A percentile compares a stretch with the other conserved stretches of the same genome.
Evolutionary conservation across 2,888 invertebrate genomes (phyloP).

Genomic region (Ashinkailepas kermadecensis): DNA sequence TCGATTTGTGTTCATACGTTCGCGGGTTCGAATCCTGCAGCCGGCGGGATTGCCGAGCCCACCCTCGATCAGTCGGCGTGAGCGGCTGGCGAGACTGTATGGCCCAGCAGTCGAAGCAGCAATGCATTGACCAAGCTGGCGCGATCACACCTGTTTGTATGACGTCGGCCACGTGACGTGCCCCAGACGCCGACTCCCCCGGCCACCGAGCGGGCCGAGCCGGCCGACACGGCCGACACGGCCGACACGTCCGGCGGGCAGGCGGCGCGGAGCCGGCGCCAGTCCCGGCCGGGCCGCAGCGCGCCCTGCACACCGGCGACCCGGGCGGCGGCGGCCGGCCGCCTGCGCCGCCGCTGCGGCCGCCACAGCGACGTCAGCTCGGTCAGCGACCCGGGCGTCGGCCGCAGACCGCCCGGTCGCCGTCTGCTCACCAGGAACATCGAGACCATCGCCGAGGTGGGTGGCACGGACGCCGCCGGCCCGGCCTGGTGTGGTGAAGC

Average conservation of each 20-base stretch:
- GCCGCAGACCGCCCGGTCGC: not conserved
- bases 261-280: too few relatives aligned
- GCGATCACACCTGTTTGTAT: too few relatives aligned
- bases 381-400: not conserved
- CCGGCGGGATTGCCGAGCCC: too few relatives aligned
- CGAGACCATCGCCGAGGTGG: conserved; percentile 16
- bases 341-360: not conserved
- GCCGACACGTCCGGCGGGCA: not conserved
- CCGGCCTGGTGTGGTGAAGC: too few relatives aligned
- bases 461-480: not conserved
- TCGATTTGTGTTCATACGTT: too few relatives aligned
- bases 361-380: not conserved
- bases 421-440: conserved; percentile 13
- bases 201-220: not conserved
- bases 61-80: too few relatives aligned
- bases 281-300: not conserved
- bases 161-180: not conserved
- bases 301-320: not conserved
- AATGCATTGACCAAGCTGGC: too few relatives aligned
- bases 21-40: too few relatives aligned
- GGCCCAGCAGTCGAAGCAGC: too few relatives aligned
- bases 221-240: not conserved
- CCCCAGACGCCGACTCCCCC: not conserved
- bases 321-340: not conserved
- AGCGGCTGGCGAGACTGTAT: too few relatives aligned